Evolutionary conservation across 1,140 invertebrate species (phyloP), one percentile per base, ranked within the genome.

Genomic region (Dendrolimus punctatus): DNA sequence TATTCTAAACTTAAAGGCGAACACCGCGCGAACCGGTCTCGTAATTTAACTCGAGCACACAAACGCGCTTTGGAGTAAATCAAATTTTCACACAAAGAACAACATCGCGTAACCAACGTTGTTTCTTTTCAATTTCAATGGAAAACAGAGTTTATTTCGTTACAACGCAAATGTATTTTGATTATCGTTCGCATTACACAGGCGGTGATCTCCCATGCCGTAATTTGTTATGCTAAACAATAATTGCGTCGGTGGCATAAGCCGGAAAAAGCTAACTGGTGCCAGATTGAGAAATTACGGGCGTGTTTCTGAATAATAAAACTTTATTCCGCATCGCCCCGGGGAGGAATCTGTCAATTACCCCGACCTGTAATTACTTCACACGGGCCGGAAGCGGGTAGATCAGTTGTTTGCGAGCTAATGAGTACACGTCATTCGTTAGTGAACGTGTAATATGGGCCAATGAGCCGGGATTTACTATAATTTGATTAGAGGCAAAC

Each of bases 401-500:
- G 39, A 57, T 53, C 44, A 39, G 40, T 52, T 53, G 55, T 53
- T 57, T 57, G 46, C 50, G 37, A 10, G 40, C 50, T 48, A 52
- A 52, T 41, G 46, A 48, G 37, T 36, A 45, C 37, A 38, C 49
- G 50, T 57, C 50, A 53, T 51, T 46, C 51, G 51, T 39, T 54
- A 38, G 41, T 46, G 44, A 58, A 53, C 56, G 56, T 49, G 44
- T 55, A 51, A 60, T 55, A 49, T 55, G 49, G 36, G 45, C 47
- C 55, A 61, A 61, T 54, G 49, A 64, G 54, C 23, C 42, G 40
- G 52, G 62, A 60, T 62, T 65, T 62, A 66, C 58, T 47, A 58
- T 66, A 69, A 66, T 64, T 62, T 62, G 64, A 66, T 63, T 64
- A 53, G 45, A 46, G 46, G 44, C 50, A 58, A 61, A 54, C 52